Percentiles rank a stretch among this genome's conserved stretches.
Conservation (phyloP, 2,888 invertebrate genomes). For the Holacanthella duospinosa region DNA sequence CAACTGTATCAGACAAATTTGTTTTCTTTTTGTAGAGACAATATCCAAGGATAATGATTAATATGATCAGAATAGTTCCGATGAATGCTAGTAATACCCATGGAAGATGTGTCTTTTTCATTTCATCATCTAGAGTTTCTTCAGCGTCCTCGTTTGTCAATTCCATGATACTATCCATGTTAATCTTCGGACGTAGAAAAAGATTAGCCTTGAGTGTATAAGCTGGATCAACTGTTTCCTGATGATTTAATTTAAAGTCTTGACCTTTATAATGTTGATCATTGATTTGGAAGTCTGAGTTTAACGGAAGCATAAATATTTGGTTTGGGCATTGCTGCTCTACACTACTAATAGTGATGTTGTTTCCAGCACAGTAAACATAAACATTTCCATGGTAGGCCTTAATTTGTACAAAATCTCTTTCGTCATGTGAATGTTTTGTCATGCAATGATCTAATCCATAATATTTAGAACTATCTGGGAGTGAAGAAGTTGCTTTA, state of each 20-base stretch:
- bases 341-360: not conserved
- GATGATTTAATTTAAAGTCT: not conserved
- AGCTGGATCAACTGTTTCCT: not conserved
- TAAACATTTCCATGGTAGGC: not conserved
- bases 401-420: slow-evolving; percentile 4
- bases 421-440: not conserved
- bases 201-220: too few species aligned
- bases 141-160: too few species aligned
- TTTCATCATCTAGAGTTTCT: too few species aligned
- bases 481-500: not conserved
- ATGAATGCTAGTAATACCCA: too few species aligned
- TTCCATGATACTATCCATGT: too few species aligned
- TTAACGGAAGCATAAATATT: not conserved
- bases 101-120: too few species aligned
- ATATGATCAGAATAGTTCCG: too few species aligned
- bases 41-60: too few species aligned
- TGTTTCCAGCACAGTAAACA: slow-evolving; percentile 3
- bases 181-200: too few species aligned
- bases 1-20: too few species aligned
- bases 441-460: not conserved
- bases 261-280: not conserved
- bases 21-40: too few species aligned
- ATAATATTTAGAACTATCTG: not conserved
- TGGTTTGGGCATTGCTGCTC: slow-evolving; percentile 1
- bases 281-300: slow-evolving; percentile 4